Evolutionary conservation across 2,888 invertebrate species (phyloP).

Genomic region (Cistogaster globosa): DNA sequence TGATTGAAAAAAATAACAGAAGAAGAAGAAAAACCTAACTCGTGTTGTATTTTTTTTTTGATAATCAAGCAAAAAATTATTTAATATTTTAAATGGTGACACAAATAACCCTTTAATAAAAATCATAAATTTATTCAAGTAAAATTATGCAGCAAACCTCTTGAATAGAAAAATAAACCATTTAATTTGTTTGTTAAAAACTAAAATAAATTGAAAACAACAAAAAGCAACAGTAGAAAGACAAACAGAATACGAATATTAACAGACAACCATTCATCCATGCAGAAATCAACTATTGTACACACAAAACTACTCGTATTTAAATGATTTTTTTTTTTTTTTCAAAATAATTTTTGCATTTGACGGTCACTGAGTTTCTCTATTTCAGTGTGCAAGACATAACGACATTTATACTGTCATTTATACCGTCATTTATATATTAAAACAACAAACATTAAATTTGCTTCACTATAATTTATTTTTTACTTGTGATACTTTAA

Average conservation of each 20-base stretch:
- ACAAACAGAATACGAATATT: conserved; percentile 22
- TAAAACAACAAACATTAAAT: conserved; percentile 39
- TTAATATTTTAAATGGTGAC: too few relatives aligned
- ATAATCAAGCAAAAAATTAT: too few relatives aligned
- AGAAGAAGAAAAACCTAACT: too few relatives aligned
- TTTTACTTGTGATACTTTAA: conserved; percentile 44
- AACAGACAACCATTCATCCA: conserved; percentile 58
- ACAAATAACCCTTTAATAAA: too few relatives aligned
- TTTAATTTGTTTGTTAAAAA: conserved; percentile 10
- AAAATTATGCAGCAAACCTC: background rate
- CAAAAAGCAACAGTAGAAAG: background rate
- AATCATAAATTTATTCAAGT: background rate
- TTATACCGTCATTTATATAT: conserved; percentile 37
- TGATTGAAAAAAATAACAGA: too few relatives aligned
- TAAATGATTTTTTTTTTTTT: conserved; percentile 5
- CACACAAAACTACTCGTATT: conserved; percentile 7
- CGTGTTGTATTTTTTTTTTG: too few relatives aligned
- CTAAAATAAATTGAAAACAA: conserved; percentile 37
- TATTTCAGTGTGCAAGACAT: conserved; percentile 62
- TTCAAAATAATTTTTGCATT: conserved; percentile 53
- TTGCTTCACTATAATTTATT: conserved; percentile 53
- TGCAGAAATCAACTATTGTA: conserved; percentile 39
- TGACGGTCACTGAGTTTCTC: conserved; percentile 72
- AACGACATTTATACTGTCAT: conserved; percentile 61
- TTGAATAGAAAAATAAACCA: background rate